Percentiles rank a stretch among this genome's conserved stretches.
These are phyloP conservation scores for Myotis daubentonii DNA, from an alignment of 2,797 vertebrate genomes.

Conservation along the genomic window DNA sequence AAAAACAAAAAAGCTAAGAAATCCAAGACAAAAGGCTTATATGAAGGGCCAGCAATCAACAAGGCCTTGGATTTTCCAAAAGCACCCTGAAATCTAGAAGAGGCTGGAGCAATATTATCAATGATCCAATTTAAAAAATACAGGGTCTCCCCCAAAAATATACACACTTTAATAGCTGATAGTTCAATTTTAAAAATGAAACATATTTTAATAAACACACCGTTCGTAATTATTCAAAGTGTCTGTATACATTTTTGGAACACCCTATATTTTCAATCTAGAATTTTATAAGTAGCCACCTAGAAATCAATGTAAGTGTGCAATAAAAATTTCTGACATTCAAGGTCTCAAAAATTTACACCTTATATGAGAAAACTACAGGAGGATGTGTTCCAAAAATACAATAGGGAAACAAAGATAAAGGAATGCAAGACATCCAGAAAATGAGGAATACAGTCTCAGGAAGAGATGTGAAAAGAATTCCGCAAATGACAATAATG, in stretches of 20 bases:
- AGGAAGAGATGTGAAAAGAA: not conserved
- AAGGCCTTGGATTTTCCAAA: not conserved
- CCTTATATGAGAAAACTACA: not conserved
- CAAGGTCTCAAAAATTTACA: not conserved
- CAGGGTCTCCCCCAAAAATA: too few relatives aligned
- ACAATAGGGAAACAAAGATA: not conserved
- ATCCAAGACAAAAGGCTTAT: not conserved
- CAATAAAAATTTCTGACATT: not conserved
- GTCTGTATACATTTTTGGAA: too few relatives aligned
- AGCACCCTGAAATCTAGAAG: not conserved
- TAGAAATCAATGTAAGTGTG: not conserved
- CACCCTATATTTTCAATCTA: not conserved
- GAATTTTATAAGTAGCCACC: not conserved
- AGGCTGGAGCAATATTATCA: not conserved
- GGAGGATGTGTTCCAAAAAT: not conserved
- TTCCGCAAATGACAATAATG: not conserved
- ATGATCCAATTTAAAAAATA: not conserved
- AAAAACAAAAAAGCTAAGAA: slow-evolving; percentile 35
- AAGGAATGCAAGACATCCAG: not conserved
- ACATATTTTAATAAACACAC: too few relatives aligned
- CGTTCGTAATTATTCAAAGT: too few relatives aligned
- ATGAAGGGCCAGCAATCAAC: not conserved
- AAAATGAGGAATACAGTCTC: not conserved
- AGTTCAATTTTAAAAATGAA: too few relatives aligned
- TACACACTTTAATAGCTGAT: too few relatives aligned